phyloP scores from a whole-genome alignment of 2,113 vertebrate genomes.

The Haliaeetus leucogaster region DNA sequence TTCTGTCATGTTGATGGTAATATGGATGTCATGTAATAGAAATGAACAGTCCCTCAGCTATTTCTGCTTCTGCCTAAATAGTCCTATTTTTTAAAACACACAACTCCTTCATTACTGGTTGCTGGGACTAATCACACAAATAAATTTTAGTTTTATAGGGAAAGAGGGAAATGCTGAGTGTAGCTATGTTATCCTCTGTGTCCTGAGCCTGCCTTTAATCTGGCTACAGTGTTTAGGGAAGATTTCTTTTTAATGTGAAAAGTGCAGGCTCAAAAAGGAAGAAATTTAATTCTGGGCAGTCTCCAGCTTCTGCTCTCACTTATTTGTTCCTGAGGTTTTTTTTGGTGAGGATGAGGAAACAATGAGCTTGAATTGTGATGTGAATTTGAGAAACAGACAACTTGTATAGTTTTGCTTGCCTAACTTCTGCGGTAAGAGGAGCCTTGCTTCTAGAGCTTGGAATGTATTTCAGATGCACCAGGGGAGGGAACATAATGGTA shows the following conservation, averaged over 20 bases:
- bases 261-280: background rate
- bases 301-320: background rate
- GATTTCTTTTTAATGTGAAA: background rate
- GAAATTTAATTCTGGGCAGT: background rate
- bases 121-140: background rate
- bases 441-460: background rate
- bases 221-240: background rate
- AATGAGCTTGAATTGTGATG: background rate
- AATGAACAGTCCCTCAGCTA: background rate
- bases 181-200: background rate
- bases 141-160: background rate
- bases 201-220: background rate
- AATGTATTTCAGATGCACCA: background rate
- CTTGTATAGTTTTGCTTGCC: background rate
- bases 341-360: background rate
- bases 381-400: background rate
- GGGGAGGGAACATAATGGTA: background rate
- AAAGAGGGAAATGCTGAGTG: background rate
- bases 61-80: slow-evolving; percentile 6
- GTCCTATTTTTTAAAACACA: background rate
- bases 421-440: background rate
- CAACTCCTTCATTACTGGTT: background rate
- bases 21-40: background rate
- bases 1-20: slow-evolving; percentile 1
- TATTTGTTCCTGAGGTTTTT: background rate